Conservation (phyloP, 2,888 invertebrate species). For the Rhingia campestris region DNA sequence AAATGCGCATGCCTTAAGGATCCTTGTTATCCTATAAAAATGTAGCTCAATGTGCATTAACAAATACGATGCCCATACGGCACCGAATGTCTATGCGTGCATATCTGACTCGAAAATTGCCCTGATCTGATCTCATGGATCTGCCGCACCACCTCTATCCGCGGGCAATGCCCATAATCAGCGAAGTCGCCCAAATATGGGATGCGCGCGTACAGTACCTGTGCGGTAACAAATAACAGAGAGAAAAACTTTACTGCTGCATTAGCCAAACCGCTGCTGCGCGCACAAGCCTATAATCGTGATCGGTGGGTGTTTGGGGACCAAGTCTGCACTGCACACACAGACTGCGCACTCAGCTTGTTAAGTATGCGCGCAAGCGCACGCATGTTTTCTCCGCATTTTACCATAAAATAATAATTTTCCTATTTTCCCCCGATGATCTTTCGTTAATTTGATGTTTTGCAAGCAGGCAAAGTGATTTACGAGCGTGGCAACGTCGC, state of each 20-base stretch:
- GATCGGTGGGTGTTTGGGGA: conserved; percentile 68
- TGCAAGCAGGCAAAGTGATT: conserved; percentile 71
- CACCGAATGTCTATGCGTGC: conserved; percentile 44
- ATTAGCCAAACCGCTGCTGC: conserved; percentile 9
- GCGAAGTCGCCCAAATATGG: conserved; percentile 60
- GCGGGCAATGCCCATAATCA: conserved; percentile 58
- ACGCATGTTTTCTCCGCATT: conserved; percentile 69
- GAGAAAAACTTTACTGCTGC: conserved; percentile 38
- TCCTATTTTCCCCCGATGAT: conserved; percentile 70
- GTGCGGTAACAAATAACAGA: conserved; percentile 39
- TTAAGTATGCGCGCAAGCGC: conserved; percentile 71
- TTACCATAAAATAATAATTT: conserved; percentile 74
- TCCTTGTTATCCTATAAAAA: conserved; percentile 13
- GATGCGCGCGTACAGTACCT: conserved; percentile 26
- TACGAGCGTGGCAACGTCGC: conserved; percentile 61
- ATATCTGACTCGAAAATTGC: conserved; percentile 47
- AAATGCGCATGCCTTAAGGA: background rate
- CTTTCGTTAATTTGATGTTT: conserved; percentile 73
- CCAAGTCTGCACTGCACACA: background rate
- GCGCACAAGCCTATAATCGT: conserved; percentile 44
- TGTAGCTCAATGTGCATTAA: conserved; percentile 50
- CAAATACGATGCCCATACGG: conserved; percentile 40
- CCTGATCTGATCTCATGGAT: conserved; percentile 51
- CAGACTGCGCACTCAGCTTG: conserved; percentile 3
- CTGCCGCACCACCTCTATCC: conserved; percentile 42